phyloP scores from a whole-genome alignment of 2,113 vertebrate species.

The Varanus salvator region DNA sequence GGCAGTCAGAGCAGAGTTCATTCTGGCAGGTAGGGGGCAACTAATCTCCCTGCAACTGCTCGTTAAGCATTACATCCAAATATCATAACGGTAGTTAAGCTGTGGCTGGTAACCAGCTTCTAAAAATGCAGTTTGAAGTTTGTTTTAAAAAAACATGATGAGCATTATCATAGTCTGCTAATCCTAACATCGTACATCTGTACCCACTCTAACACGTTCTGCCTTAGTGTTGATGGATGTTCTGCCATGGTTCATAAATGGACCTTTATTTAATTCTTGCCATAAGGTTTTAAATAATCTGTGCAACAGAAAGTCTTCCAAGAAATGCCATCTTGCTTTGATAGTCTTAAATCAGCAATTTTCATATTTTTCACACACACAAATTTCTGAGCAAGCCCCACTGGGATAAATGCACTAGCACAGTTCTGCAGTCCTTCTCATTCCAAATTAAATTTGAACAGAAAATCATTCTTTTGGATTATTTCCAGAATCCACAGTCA shows the following conservation, averaged over 20 bases:
- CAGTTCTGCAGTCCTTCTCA: neutral
- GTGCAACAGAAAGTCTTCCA: neutral
- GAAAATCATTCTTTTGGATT: neutral
- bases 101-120: neutral
- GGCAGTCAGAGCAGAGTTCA: neutral
- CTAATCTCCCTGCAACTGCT: neutral
- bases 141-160: neutral
- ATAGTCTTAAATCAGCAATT: neutral
- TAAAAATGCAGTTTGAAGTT: neutral
- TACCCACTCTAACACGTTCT: neutral
- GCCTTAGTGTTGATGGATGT: neutral
- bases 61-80: neutral
- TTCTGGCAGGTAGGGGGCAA: neutral
- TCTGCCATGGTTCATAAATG: neutral
- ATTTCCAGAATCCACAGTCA: neutral
- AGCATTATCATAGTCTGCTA: neutral
- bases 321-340: neutral
- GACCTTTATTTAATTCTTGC: neutral
- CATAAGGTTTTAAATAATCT: rapidly evolving
- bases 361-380: neutral
- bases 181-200: neutral
- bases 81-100: neutral
- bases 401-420: neutral
- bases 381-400: neutral
- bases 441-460: neutral